Conservation (phyloP, 2,888 invertebrate genomes). For the Abrostola triplasia region DNA sequence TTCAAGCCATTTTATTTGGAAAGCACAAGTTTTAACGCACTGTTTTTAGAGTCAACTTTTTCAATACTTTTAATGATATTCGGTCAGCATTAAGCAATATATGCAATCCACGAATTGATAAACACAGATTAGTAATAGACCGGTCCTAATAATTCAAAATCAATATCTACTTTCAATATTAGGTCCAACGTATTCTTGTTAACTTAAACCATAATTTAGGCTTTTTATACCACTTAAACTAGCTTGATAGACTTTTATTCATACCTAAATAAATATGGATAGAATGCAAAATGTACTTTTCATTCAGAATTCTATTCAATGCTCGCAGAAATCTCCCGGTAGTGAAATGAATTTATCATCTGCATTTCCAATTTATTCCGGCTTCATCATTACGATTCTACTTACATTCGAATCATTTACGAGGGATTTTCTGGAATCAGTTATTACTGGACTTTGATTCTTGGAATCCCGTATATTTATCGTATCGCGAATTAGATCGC, state of each 20-base stretch:
- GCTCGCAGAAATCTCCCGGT: slow-evolving; percentile 20
- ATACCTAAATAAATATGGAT: slow-evolving; percentile 32
- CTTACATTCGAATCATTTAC: slow-evolving; percentile 15
- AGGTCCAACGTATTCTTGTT: too few relatives aligned
- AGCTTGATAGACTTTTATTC: not conserved
- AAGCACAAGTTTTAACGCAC: too few relatives aligned
- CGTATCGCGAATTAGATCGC: slow-evolving; percentile 17
- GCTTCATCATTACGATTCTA: slow-evolving; percentile 24
- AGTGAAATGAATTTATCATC: slow-evolving; percentile 38
- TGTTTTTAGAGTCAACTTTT: too few relatives aligned
- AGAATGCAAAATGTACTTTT: slow-evolving; percentile 19
- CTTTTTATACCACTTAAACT: too few relatives aligned
- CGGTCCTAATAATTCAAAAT: too few relatives aligned
- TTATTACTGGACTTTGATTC: slow-evolving; percentile 10
- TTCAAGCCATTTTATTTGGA: too few relatives aligned
- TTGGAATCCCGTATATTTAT: slow-evolving; percentile 10
- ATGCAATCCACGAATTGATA: too few relatives aligned
- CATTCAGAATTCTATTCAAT: slow-evolving; percentile 29
- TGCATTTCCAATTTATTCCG: slow-evolving; percentile 42
- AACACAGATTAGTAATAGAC: too few relatives aligned
- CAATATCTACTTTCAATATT: too few relatives aligned
- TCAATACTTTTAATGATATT: too few relatives aligned
- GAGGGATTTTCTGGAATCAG: slow-evolving; percentile 11
- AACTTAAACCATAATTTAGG: too few relatives aligned
- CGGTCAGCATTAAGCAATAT: too few relatives aligned